Evolutionary conservation across 2,888 invertebrate species (phyloP), one percentile per base, ranked within the genome.

Genomic region (Metalampra italica): DNA sequence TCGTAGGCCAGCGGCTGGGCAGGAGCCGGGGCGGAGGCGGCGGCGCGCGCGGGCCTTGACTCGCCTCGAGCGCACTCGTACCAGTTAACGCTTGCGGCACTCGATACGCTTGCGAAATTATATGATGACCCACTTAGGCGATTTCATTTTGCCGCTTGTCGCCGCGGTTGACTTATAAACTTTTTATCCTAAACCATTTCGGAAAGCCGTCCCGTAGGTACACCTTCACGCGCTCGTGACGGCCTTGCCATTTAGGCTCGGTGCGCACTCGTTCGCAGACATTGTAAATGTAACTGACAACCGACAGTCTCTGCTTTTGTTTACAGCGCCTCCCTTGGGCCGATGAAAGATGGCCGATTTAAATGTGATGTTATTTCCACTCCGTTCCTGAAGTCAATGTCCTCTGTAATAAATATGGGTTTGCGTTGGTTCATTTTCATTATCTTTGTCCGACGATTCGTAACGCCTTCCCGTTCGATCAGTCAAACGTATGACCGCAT

Each of bases 51-150:
- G 66, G 76, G 78, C 85, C 88, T 86, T 87, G 88, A 85, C 79
- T 86, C 64, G 82, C 74, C 78, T 76, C 77, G 58, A 46, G 49
- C 41, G 66, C 22, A 22, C 22, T 75, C 79, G 79, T 80, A 83
- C 84, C 79, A 85, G 84, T 85, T 82, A 74, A 82, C 78, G 82
- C 82, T 86, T 83, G 83, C 84, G 75, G 83, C 83, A 84, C 79
- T 86, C 84, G 78, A 82, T 86, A 83, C 78, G 81, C 78, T 87
- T 88, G 84, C 84, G 85, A 89, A 87, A 89, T 87, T 80, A 77
- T 84, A 80, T 83, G 82, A 86, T 83, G 88, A 82, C 87, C 87
- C 77, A 87, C 83, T 87, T 85, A 75, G 76, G 63, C 71, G 81
- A 82, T 82, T 87, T 86, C 84, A 73, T 83, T 86, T 80, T 75